Evolutionary conservation across 2,888 invertebrate genomes (phyloP).

Genomic region (Nebria salina): DNA sequence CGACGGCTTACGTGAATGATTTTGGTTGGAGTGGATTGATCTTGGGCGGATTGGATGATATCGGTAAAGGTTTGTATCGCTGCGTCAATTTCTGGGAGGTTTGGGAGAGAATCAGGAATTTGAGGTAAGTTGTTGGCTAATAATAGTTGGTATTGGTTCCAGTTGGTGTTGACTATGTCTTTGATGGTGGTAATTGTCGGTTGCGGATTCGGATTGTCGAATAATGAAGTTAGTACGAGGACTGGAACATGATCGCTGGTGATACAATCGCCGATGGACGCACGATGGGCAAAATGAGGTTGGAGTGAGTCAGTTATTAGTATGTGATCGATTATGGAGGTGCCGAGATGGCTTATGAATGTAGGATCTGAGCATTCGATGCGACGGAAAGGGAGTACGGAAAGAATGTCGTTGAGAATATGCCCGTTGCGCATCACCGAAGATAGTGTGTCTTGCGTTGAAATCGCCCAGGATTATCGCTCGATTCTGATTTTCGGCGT

Average conservation of each 20-base stretch:
- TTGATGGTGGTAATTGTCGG: not conserved
- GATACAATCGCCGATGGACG: slow-evolving; percentile 3
- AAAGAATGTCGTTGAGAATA: not conserved
- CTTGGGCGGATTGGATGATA: not conserved
- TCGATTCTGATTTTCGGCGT: not conserved
- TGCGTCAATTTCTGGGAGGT: not conserved
- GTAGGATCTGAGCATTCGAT: not conserved
- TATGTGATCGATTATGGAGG: slow-evolving; percentile 4
- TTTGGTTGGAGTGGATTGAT: not conserved
- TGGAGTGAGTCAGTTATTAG: not conserved
- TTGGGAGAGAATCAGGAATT: not conserved
- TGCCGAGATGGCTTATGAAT: not conserved
- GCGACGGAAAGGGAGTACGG: not conserved
- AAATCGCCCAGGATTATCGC: slow-evolving; percentile 5
- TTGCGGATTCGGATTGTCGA: not conserved
- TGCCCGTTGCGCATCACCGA: not conserved
- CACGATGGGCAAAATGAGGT: not conserved
- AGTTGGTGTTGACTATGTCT: not conserved
- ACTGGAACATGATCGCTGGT: slow-evolving; percentile 16
- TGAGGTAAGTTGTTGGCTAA: not conserved
- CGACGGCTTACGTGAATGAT: not conserved
- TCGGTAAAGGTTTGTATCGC: not conserved
- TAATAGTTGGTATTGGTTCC: not conserved
- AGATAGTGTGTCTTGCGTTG: not conserved
- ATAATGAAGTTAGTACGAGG: not conserved